Evolutionary conservation across 2,888 invertebrate genomes (phyloP).

Genomic region (Yponomeuta cagnagella): DNA sequence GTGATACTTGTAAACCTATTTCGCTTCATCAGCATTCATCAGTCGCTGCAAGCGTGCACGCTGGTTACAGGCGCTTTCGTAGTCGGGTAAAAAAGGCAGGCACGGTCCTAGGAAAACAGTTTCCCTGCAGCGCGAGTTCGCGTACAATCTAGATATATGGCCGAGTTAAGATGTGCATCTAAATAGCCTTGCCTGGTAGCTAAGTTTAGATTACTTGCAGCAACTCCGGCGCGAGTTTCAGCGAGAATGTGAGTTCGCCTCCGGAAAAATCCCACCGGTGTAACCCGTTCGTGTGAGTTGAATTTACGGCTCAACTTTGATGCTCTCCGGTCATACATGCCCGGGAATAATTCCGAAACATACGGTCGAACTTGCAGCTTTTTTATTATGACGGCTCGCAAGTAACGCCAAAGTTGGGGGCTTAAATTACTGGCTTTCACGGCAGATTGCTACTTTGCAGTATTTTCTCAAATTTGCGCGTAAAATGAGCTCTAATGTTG

Average conservation of each 20-base stretch:
- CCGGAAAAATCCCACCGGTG: constrained; percentile 43
- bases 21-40: no score
- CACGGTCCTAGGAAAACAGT: constrained; percentile 5
- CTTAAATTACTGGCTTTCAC: neutral
- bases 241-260: constrained; percentile 48
- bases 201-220: constrained; percentile 75
- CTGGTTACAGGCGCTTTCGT: no score
- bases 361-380: neutral
- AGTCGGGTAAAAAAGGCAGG: neutral
- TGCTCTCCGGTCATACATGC: constrained; percentile 22
- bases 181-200: constrained; percentile 71
- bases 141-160: constrained; percentile 72
- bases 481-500: no score
- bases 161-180: constrained; percentile 74
- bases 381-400: neutral
- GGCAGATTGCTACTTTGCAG: neutral
- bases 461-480: neutral
- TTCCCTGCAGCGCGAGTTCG: constrained; percentile 34
- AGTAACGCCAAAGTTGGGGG: neutral
- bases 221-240: constrained; percentile 55
- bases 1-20: no score
- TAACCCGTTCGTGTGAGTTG: constrained; percentile 58
- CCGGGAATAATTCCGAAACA: constrained; percentile 9
- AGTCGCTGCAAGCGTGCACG: no score
- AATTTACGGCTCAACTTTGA: constrained; percentile 65